Evolutionary conservation across 2,888 invertebrate genomes (phyloP), one percentile per base, ranked within the genome.

Genomic region (Nemurella pictetii): DNA sequence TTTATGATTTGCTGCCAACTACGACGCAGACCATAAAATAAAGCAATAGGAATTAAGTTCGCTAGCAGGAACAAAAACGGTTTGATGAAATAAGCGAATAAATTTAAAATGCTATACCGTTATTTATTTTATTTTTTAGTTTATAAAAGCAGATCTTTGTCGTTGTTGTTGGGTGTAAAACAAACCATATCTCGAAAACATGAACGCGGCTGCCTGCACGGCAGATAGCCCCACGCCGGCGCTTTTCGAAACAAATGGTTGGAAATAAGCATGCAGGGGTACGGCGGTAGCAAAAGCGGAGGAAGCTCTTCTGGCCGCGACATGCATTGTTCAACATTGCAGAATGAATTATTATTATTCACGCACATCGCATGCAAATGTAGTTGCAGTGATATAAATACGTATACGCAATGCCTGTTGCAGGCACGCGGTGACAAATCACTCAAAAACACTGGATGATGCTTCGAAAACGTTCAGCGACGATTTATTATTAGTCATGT

Each of bases 401-500:
- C 35, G 35, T 35, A 20, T 20, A n/a, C 78, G 4, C n/a, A 7
- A 35, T 75, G 84, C 77, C 77, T 27, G 75, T 74, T 26, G 30
- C 84, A 36, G 84, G 30, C 84, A 75, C 25, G 84, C 25, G 84
- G 27, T 75, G 28, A 84, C 75, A 84, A 84, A 84, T 84, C 84
- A 84, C 84, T 84, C 84, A 84, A 75, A 84, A 84, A 84, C 84
- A 84, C 77, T 30, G 73, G 73, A 77, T 29, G 84, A 32, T 35
- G 78, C 84, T 77, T 84, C 84, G 84, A 77, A 78, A 84, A 32
- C 55, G 55, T 12, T 7, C 55, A 3, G 55, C 26, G 77, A 78
- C 84, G 74, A 84, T 84, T 84, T 84, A 84, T 84, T 84, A 84
- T 84, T 55, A 82, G 82, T 82, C 72, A 28, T 82, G 72, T 20